phyloP scores from a whole-genome alignment of 1,140 invertebrate species.

The Brachionus koreanus region DNA sequence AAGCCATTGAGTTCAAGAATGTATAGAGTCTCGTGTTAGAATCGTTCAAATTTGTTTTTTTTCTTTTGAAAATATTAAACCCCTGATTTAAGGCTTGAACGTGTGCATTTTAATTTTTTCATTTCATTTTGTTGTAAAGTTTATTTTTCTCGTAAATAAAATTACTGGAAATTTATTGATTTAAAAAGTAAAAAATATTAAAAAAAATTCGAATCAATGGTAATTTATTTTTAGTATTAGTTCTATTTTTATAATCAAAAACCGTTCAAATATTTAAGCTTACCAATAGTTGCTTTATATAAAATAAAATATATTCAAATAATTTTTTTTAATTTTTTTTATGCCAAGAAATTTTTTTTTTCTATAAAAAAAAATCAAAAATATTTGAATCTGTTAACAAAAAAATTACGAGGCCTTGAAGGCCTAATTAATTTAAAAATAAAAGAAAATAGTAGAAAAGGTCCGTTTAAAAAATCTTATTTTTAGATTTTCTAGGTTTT shows the following conservation, averaged over 20 bases:
- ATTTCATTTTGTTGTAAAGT: neutral
- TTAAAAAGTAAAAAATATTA: neutral
- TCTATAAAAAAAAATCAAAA: too few relatives aligned
- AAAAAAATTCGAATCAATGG: neutral
- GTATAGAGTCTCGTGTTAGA: neutral
- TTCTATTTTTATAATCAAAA: neutral
- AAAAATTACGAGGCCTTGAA: too few relatives aligned
- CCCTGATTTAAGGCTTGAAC: neutral
- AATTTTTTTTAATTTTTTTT: neutral
- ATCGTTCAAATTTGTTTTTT: neutral
- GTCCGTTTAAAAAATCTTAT: too few relatives aligned
- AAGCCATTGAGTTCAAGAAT: neutral
- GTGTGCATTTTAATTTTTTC: neutral
- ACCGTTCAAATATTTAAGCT: neutral
- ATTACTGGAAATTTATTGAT: neutral
- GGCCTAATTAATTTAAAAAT: too few relatives aligned
- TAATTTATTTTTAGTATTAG: neutral
- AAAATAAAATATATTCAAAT: neutral
- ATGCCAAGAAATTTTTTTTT: too few relatives aligned
- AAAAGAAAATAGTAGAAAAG: too few relatives aligned
- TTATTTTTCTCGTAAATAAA: conserved; percentile 10
- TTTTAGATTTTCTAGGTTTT: too few relatives aligned
- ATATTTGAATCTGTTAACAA: too few relatives aligned
- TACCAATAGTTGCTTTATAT: neutral
- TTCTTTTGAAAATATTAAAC: neutral